Conservation (phyloP, 2,797 vertebrate genomes). For the Tragopan temminckii region DNA sequence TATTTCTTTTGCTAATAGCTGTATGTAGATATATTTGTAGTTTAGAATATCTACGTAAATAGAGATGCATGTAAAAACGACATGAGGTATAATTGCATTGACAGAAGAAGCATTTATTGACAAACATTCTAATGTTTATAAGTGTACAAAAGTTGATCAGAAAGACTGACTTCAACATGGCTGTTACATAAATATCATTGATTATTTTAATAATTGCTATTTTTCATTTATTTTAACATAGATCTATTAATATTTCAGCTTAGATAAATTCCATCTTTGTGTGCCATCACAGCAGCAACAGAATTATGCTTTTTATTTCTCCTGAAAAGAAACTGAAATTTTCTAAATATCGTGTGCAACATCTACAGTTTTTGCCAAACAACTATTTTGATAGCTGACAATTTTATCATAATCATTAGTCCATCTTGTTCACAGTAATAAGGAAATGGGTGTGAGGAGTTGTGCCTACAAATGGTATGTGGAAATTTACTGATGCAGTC, state of each 20-base stretch:
- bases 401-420: fast-evolving
- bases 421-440: background rate
- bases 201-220: background rate
- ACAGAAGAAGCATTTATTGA: background rate
- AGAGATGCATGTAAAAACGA: background rate
- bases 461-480: too few relatives aligned
- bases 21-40: background rate
- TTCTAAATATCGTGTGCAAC: background rate
- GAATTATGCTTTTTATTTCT: background rate
- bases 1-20: background rate
- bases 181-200: background rate
- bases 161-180: background rate
- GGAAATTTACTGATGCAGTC: fast-evolving
- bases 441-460: background rate
- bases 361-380: background rate
- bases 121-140: background rate
- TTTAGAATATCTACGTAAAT: background rate
- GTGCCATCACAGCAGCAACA: background rate
- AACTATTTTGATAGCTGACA: background rate
- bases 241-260: background rate
- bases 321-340: background rate
- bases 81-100: background rate
- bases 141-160: background rate
- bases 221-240: background rate
- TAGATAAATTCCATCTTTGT: background rate